These are phyloP conservation scores for Laterallus jamaicensis DNA, from an alignment of 2,113 vertebrate genomes.

Conservation along the genomic window DNA sequence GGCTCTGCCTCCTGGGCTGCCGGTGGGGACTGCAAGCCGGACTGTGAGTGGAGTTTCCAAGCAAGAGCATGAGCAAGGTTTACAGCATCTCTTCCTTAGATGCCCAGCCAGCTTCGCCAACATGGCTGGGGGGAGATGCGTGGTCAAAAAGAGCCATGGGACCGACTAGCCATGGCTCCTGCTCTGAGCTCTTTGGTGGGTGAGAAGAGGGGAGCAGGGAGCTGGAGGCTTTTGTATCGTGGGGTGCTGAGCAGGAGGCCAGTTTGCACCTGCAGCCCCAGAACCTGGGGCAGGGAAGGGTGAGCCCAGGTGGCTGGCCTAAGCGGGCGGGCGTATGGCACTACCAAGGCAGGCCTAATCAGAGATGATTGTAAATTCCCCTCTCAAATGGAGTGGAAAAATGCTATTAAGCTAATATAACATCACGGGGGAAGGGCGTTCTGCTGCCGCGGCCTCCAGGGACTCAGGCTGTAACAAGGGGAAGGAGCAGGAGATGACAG, in stretches of 20 bases:
- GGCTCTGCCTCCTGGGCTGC: background rate
- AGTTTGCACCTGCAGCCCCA: background rate
- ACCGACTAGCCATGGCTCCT: too few relatives aligned
- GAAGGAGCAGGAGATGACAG: constrained; percentile 2
- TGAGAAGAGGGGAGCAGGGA: background rate
- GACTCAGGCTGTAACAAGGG: background rate
- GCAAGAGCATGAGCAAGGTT: rapidly evolving
- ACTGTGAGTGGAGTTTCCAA: background rate
- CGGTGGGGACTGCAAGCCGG: background rate
- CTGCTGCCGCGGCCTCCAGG: background rate
- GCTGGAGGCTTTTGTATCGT: rapidly evolving
- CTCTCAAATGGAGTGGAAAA: constrained; percentile 69
- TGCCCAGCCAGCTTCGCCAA: background rate
- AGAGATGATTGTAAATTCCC: constrained; percentile 52
- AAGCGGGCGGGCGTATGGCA: rapidly evolving
- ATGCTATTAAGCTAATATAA: constrained; percentile 62
- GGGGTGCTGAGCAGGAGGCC: background rate
- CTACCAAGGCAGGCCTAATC: constrained; percentile 30
- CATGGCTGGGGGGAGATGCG: background rate
- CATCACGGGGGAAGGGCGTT: background rate
- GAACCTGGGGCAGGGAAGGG: background rate
- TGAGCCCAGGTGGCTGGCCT: rapidly evolving
- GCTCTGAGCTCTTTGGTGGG: background rate
- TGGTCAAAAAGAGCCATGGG: background rate
- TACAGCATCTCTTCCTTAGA: background rate